These are phyloP conservation scores for Agelas oroides DNA, from an alignment of 37 sponge, comb jelly and placozoan species.

Conservation along the genomic window DNA sequence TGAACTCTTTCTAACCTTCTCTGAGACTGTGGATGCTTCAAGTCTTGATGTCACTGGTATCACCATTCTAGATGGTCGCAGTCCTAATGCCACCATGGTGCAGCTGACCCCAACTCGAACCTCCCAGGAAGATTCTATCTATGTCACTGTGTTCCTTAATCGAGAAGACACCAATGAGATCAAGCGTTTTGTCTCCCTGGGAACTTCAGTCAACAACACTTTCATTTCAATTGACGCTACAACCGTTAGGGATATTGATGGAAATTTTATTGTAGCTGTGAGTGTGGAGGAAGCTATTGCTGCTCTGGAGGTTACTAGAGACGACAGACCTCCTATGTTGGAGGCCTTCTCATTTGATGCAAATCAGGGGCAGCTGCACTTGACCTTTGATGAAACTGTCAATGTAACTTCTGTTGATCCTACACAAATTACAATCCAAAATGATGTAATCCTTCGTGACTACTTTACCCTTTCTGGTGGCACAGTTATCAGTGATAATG, in stretches of 20 bases:
- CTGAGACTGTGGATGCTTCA: conserved; percentile 81
- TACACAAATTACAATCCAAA: conserved; percentile 65
- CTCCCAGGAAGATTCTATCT: conserved; percentile 42
- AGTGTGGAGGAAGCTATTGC: conserved; percentile 30
- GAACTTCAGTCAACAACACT: conserved; percentile 72
- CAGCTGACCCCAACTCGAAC: conserved; percentile 28
- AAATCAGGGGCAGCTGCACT: conserved; percentile 59
- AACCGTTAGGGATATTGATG: conserved; percentile 62
- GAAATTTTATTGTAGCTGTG: conserved; percentile 48
- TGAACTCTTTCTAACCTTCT: conserved; percentile 74
- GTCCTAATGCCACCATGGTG: conserved; percentile 30
- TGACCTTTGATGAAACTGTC: conserved; percentile 85
- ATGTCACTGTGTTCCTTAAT: conserved; percentile 58
- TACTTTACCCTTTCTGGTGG: conserved; percentile 53
- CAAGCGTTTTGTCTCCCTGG: conserved; percentile 56
- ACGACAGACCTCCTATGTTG: conserved; percentile 70
- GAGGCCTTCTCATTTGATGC: conserved; percentile 66
- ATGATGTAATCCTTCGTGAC: background rate
- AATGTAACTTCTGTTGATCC: conserved; percentile 55
- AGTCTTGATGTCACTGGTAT: conserved; percentile 46
- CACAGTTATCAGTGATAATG: conserved; percentile 9
- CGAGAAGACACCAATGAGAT: conserved; percentile 71
- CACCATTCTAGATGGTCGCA: conserved; percentile 28
- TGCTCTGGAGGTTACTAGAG: conserved; percentile 42
- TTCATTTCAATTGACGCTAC: conserved; percentile 48